Base-by-base conservation (phyloP, 2,888 invertebrate genomes). In the Callyntrura guangdongensis region DNA sequence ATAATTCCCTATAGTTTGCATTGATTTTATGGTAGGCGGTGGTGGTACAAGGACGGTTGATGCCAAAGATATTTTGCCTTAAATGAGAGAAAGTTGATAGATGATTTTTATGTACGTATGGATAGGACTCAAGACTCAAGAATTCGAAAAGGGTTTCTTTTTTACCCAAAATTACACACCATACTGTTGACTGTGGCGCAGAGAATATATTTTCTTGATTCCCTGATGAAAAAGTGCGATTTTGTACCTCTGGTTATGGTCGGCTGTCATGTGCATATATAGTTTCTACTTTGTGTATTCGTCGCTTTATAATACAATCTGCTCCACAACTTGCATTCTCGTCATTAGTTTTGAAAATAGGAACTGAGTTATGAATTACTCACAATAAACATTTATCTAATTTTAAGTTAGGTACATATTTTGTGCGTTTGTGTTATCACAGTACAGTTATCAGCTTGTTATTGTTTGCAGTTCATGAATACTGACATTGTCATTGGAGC, bases 111-210 rank as follows among this genome's bases (percentile, higher is more conserved):
- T 53, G 64, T 64, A 25, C 12, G 3, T 36, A 69, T 77, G 72
- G 20, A 74, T 17, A 74, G 17, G 5, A 12, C 47, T 8, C n/a
- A 45, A 11, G 6, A 47, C 17, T 45, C 61, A 56, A 79, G 49
- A 59, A 64, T 86, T 79, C 53, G 61, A 86, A 79, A 61, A 67
- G 77, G 77, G 79, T 86, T 86, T 79, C 86, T 86, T 86, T 86
- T 86, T 77, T 77, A 64, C 64, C 77, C 64, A 67, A 86, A 86
- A 86, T 67, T 17, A 79, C 67, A 64, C 67, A 47, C 77, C 74
- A 86, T 53, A 79, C 67, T 79, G 86, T 64, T 74, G 72, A 79
- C 67, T 79, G 86, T 64, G 86, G 56, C 72, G 45, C 72, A 17
- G 74, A 6, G n/a, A 49, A 74, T 1, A 74, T 1, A 49, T 77